These are phyloP conservation scores for Craterocephalus amniculus DNA, from an alignment of 2,797 vertebrate species.

Conservation along the genomic window DNA sequence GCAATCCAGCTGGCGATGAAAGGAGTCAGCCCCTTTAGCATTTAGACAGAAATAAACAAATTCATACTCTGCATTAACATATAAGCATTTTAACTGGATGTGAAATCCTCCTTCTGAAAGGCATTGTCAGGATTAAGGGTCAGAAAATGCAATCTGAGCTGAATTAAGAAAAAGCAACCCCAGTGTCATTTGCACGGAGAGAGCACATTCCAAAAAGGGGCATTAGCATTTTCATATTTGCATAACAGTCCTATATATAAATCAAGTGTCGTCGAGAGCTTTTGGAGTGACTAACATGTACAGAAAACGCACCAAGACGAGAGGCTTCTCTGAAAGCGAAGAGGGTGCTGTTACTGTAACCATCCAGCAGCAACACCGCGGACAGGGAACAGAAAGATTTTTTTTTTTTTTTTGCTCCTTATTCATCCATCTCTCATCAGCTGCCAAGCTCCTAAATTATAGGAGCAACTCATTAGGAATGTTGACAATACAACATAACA, in stretches of 20 bases:
- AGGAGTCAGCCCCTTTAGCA: slow-evolving; percentile 76
- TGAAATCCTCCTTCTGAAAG: slow-evolving; percentile 69
- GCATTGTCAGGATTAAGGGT: slow-evolving; percentile 79
- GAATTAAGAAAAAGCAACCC: slow-evolving; percentile 72
- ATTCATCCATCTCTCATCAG: slow-evolving; percentile 59
- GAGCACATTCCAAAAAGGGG: slow-evolving; percentile 27
- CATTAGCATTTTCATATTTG: slow-evolving; percentile 67
- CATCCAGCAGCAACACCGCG: slow-evolving; percentile 57
- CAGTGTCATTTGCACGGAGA: slow-evolving; percentile 43
- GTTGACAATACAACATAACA: slow-evolving; percentile 81
- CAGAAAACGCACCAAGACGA: slow-evolving; percentile 47
- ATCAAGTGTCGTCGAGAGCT: slow-evolving; percentile 61
- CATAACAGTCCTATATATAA: slow-evolving; percentile 71
- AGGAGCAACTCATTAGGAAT: slow-evolving; percentile 80
- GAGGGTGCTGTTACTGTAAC: slow-evolving; percentile 46
- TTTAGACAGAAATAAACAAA: slow-evolving; percentile 82
- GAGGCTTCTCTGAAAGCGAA: slow-evolving; percentile 48
- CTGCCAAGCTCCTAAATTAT: slow-evolving; percentile 76
- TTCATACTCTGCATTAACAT: slow-evolving; percentile 74
- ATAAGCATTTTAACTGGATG: slow-evolving; percentile 75
- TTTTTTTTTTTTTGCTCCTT: slow-evolving; percentile 39
- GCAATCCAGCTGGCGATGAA: slow-evolving; percentile 72
- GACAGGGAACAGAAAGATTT: slow-evolving; percentile 50
- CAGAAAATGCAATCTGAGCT: slow-evolving; percentile 73
- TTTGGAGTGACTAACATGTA: slow-evolving; percentile 60